Percentiles rank a stretch among this genome's conserved stretches.
These are phyloP conservation scores for Hemibagrus guttatus DNA, from an alignment of 2,797 vertebrate genomes.

Conservation along the genomic window DNA sequence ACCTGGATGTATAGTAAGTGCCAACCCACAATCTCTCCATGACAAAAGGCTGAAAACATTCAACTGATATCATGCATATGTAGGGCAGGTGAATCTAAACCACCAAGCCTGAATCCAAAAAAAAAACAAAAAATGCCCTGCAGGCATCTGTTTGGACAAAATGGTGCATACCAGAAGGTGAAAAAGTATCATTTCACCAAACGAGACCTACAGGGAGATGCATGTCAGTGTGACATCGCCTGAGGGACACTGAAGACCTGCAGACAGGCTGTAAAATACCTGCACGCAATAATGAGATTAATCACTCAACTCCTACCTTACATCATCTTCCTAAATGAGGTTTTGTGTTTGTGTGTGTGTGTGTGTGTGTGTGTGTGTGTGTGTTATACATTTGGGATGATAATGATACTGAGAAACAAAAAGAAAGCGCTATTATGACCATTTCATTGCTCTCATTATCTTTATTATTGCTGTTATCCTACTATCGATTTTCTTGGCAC, in stretches of 20 bases:
- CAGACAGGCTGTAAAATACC: constrained; percentile 9
- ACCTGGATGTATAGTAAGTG: neutral
- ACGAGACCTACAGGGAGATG: neutral
- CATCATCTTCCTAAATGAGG: neutral
- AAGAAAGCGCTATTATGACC: constrained; percentile 2
- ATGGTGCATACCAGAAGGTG: neutral
- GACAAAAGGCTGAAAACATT: neutral
- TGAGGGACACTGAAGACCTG: constrained; percentile 3
- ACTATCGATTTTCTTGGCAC: constrained; percentile 23
- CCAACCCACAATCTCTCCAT: neutral
- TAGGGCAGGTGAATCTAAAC: neutral
- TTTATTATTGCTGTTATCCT: constrained; percentile 31
- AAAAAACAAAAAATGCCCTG: constrained; percentile 10
- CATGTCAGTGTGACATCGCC: neutral
- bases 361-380: neutral
- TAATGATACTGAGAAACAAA: constrained; percentile 18
- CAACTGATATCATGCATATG: neutral
- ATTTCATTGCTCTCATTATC: constrained; percentile 34
- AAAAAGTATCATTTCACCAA: neutral
- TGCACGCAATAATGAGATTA: neutral
- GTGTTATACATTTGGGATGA: neutral
- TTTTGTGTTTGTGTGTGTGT: neutral
- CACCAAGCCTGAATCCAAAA: neutral
- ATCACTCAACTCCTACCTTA: constrained; percentile 24
- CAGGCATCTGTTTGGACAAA: constrained; percentile 10